Base-by-base conservation (phyloP, 1,140 invertebrate species). In the Patella vulgata region DNA sequence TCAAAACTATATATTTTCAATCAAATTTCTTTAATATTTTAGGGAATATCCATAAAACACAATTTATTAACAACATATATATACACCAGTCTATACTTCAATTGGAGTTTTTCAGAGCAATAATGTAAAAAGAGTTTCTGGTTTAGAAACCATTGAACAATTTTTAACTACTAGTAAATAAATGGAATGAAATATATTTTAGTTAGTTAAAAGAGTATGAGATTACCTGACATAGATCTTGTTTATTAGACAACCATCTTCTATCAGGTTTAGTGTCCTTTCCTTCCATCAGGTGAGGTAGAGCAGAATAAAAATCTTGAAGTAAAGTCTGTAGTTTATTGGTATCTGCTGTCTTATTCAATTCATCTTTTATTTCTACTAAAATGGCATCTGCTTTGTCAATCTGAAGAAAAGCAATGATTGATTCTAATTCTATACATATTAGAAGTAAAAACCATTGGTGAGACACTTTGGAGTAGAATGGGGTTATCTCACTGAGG, bases 221-320 rank as follows among this genome's bases (percentile, higher is more conserved):
- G n/a, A n/a, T 39, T 61, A 83, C 82, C 76, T 83, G 82, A 67
- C 80, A 82, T n/a, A 82, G 56, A 58, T 82, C 80, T 44, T 77
- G 73, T 60, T 80, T 77, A n/a, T 59, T 58, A 28, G 73, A 69
- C 23, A 82, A 52, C 69, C 71, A 73, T 11, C 48, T 72, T 46
- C n/a, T 69, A 5, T 62, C 39, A 11, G 17, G n/a, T 17, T 28
- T 53, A 3, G 11, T 40, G 12, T 62, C 42, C 25, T 33, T 11
- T 21, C 57, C 28, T 28, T 64, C 42, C 2, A 28, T 19, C 6
- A 60, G 63, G 60, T 80, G 76, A 11, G 72, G 72, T 2, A 83
- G 53, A 42, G 66, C 56, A 11, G 46, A 40, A 55, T 81, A 82
- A 58, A 79, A 83, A n/a, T 80, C 75, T 25, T 47, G 46, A 17